Evolutionary conservation across 2,797 vertebrate species (phyloP), one percentile per base, ranked within the genome.

Genomic region (Rhynchonycteris naso): DNA sequence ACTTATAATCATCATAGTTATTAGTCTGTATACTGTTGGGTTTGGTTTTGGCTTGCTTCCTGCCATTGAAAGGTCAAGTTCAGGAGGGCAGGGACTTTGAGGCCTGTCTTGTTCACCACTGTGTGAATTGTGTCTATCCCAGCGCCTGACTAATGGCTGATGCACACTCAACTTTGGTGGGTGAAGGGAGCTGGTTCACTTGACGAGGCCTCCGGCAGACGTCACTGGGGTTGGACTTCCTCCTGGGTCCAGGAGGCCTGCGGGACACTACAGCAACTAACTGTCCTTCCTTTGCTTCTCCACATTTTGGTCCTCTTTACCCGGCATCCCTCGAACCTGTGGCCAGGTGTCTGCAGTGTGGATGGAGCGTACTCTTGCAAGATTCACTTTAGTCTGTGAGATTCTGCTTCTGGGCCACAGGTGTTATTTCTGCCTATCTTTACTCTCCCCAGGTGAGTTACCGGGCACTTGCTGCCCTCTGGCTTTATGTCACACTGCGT

Each of bases 321-420:
- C 76, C 19, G 4, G 4, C 4, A 0, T 1, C 66, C 69, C 33
- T 69, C 47, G 47, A 61, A 43, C n/a, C 3, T 9, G 7, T 0
- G 1, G 52, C 76, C 28, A 2, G 63, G 1, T 54, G 33, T 43
- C 75, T 47, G 24, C 1, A 0, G 24, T 33, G 22, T 3, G 56
- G 21, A 18, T 11, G 47, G 61, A 56, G 56, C 24, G 3, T 1
- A 2, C 30, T 72, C 66, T 4, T 19, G 14, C 50, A 14, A 10
- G 0, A 35, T 9, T 28, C 4, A 0, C 35, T n/a, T 54, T 50
- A 7, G 12, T 63, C 86, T 0, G 24, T 15, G 65, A 71, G 56
- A 35, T 12, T 30, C 63, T 8, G 11, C 19, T 65, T 78, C 68
- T 1, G 10, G 76, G 59, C 26, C 19, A 7, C 3, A 7, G 8